Evolutionary conservation across 2,888 invertebrate genomes (phyloP), one percentile per base, ranked within the genome.

Genomic region (Andrena bucephala): DNA sequence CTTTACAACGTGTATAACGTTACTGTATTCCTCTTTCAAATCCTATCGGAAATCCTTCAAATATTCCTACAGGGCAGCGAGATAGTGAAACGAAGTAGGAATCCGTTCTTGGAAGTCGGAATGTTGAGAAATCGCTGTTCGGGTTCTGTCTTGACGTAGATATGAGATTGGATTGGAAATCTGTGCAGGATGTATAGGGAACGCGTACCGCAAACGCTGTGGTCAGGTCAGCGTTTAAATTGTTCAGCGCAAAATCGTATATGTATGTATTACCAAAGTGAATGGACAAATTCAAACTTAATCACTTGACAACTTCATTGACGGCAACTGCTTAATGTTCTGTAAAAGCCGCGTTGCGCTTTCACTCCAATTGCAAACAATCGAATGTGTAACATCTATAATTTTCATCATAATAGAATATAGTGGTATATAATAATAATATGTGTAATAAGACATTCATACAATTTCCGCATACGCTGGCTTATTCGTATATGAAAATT

Each of bases 111-210:
- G 52, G 69, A 42, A 65, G 67, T 67, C 80, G 52, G 54, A 71
- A 62, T 63, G 80, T 72, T 65, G 82, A 72, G 76, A 74, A 80
- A 75, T 80, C 80, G 82, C 50, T 76, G 70, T 65, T 76, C 79
- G 67, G 67, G 75, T 67, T 75, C 68, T 59, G 67, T 76, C 71
- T 67, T 60, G 82, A 68, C 71, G 72, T 69, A 63, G 72, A 80
- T 70, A 29, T 69, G 75, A 69, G 75, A 79, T 79, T 79, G 77
- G 79, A 77, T 79, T 59, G 69, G 65, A 77, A 50, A 54, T 77
- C 52, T 52, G 59, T n/a, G 66, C 29, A 24, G 31, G 24, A 62
- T 54, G 60, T 71, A 77, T 33, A 54, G 24, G 71, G 71, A 62
- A 77, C 68, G 68, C 50, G 60, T n/a, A 68, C 27, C 29, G 48